Evolutionary conservation across 2,888 invertebrate genomes (phyloP), one percentile per base, ranked within the genome.

Genomic region (Anaspis maculata): DNA sequence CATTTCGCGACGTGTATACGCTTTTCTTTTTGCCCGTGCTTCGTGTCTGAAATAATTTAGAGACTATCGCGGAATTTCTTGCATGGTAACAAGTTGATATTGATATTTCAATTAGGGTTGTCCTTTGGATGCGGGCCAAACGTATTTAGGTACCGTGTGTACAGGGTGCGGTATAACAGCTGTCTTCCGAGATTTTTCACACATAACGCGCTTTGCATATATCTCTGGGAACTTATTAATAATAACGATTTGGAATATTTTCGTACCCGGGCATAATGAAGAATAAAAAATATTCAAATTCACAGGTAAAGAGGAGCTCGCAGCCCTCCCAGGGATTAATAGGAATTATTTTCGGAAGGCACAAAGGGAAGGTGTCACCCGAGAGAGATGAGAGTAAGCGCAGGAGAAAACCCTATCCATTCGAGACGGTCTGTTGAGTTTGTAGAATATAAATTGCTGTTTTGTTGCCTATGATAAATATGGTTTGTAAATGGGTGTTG

Each of bases 291-390:
- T 43, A 43, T 43, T 43, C 33, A 43, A 43, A 43, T 43, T 38
- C 33, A 27, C 39, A 40, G 37, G 39, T 40, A 42, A 30, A n/a
- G 42, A 40, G 37, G 51, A 49, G 48, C 48, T 45, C 40, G 19
- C 19, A 5, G 19, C 19, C 19, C 19, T 19, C 9, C 9, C 38
- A 27, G 35, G 48, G 48, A 49, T 52, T 51, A 50, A 48, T 47
- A 46, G 42, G 46, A 50, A 48, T 46, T 44, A 49, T 49, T 46
- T 42, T 42, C 39, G 28, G 13, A 42, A 45, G 45, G 42, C 37
- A 54, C 48, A 56, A 56, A 46, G 47, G 42, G 48, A 53, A 56
- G 53, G 56, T 56, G 56, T 54, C 41, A 34, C 27, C 28, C 30
- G 5, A 5, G 32, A 39, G 37, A 37, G 43, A 44, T 44, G 45